Base-by-base conservation (phyloP, 2,113 vertebrate genomes). In the Anoplopoma fimbria region DNA sequence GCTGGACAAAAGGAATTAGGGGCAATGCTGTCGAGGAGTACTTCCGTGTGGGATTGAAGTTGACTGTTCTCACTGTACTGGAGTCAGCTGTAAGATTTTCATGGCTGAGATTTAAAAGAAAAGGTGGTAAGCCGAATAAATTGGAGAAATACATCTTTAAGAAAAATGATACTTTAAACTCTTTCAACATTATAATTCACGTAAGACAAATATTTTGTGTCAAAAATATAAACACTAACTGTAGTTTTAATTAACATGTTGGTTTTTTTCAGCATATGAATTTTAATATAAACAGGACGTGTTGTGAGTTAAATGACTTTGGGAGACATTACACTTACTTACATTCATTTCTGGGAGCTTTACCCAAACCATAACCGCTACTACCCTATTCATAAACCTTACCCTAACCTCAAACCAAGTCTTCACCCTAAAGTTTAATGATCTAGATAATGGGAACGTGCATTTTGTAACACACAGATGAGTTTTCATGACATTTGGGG, bases 1-100 rank as follows among this genome's bases (percentile, higher is more conserved):
- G 93, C 78, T 8, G 93, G 80, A 62, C 76, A 5, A 75, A 84
- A 31, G 65, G 89, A 80, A 90, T 94, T 88, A 79, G 49, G 64
- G 77, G 78, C 68, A 64, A 49, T 23, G 6, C 51, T 34, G n/a
- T 68, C 2, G 87, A 25, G 36, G 61, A 69, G 42, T 72, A 91
- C 89, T 94, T 94, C 92, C 91, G 83, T 17, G 15, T 87, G 14
- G 51, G 87, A 58, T 68, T 57, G 71, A 67, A 83, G 51, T 67
- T 65, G 69, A 67, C 47, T 78, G 69, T 58, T 38, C 25, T 55
- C 10, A 33, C 58, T 55, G 42, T 6, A 4, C 17, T 45, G 9
- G 33, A 27, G 36, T 51, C 63, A 77, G 49, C 67, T 79, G 42
- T 0, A 2, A 12, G 21, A 40, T 19, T 38, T 34, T 57, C 9